Base-by-base conservation (phyloP, 2,888 invertebrate species). In the Cylloceria caligata region DNA sequence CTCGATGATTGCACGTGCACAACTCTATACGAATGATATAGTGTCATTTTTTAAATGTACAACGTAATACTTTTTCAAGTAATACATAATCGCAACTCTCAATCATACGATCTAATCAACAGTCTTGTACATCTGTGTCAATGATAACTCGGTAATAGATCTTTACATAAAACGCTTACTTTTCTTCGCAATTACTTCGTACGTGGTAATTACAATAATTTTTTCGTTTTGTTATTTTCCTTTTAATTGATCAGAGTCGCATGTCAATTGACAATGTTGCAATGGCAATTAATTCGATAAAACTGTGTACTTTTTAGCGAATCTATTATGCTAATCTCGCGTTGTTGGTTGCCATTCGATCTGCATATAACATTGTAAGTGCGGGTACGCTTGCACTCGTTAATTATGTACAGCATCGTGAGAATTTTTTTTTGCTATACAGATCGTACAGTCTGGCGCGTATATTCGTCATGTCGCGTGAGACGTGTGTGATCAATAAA, bases 401-500 rank as follows among this genome's bases (percentile, higher is more conserved):
- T 30, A 30, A 27, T 11, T 30, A 57, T 30, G 13, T 27, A 13
- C 2, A 13, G n/a, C 55, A 16, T 30, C 30, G 55, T 57, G 30
- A 16, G 30, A 57, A 30, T 49, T 21, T 21, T 16, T 47, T 47
- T 21, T 49, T 49, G 9, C 9, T 19, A 21, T 21, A 3, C 21
- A 19, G 2, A 3, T 36, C 21, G 34, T 62, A 62, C 39, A 45
- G 19, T 80, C 74, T 80, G 76, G 30, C 75, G 83, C 74, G 78
- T 85, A 83, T 85, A 86, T 88, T 84, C 85, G 85, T 87, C 81
- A 80, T 87, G 88, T 86, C 89, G 87, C 87, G 88, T 89, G 87
- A 87, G 87, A 89, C 88, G 90, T 89, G 90, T 88, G 89, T 90
- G 92, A 92, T 92, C 92, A 92, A 92, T 92, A 92, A 92, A 91